phyloP scores from a whole-genome alignment of 2,113 vertebrate species.

The Piaya cayana region DNA sequence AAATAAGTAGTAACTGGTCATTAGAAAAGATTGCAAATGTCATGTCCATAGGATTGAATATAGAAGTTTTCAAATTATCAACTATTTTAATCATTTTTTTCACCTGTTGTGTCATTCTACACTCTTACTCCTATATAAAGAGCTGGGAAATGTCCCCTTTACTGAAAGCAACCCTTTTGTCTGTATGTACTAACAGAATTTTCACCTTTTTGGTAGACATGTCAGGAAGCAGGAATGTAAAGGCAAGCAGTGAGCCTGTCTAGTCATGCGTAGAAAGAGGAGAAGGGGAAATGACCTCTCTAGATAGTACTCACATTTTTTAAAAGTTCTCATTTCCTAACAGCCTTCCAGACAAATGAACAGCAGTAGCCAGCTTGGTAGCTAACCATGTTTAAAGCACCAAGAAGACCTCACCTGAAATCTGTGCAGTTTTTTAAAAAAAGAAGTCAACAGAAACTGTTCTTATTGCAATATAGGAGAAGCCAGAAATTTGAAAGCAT shows the following conservation, averaged over 20 bases:
- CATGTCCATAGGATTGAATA: not conserved
- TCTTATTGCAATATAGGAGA: slow-evolving; percentile 14
- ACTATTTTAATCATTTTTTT: not conserved
- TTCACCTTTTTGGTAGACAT: not conserved
- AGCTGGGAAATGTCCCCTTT: not conserved
- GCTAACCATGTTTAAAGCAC: slow-evolving; percentile 26
- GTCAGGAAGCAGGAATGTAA: not conserved
- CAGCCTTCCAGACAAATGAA: slow-evolving; percentile 27
- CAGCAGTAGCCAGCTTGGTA: not conserved
- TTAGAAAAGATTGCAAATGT: slow-evolving; percentile 19
- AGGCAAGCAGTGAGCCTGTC: not conserved
- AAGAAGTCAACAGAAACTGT: slow-evolving; percentile 36
- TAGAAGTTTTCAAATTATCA: not conserved
- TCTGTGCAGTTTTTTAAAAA: not conserved
- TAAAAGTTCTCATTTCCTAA: slow-evolving; percentile 43
- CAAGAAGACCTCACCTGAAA: slow-evolving; percentile 63
- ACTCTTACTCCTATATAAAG: not conserved
- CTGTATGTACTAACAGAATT: not conserved
- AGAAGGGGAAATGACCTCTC: slow-evolving; percentile 2
- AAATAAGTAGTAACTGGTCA: not conserved
- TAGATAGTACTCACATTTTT: not conserved
- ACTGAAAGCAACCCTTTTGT: not conserved
- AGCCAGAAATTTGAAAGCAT: slow-evolving; percentile 20
- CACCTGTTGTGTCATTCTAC: not conserved
- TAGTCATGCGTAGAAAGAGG: not conserved